These are phyloP conservation scores for Dorcus parallelipipedus DNA, from an alignment of 2,888 invertebrate species.

Conservation along the genomic window DNA sequence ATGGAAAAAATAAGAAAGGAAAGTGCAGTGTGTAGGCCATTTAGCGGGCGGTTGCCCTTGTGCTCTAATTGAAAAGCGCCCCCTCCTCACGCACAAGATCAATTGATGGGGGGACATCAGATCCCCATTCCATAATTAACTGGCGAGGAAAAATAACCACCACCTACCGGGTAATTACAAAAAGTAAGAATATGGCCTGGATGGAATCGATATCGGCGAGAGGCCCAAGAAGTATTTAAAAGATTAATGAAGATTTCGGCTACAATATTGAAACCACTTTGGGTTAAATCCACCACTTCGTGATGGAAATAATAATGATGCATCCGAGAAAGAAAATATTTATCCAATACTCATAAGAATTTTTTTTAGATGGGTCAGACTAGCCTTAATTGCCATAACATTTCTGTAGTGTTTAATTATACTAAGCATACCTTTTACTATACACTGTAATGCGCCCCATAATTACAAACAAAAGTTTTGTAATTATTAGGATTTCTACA, in stretches of 20 bases:
- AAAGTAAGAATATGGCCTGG: slow-evolving; percentile 6
- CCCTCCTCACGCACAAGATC: slow-evolving; percentile 15
- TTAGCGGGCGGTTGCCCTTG: slow-evolving; percentile 16
- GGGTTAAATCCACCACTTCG: neutral
- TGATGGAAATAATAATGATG: neutral
- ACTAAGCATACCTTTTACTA: too few species aligned
- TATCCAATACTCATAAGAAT: too few species aligned
- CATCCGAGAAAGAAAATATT: neutral
- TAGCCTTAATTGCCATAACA: too few species aligned
- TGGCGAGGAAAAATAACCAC: slow-evolving; percentile 13
- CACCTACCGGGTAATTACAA: slow-evolving; percentile 20
- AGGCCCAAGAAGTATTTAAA: slow-evolving; percentile 8
- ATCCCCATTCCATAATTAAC: slow-evolving; percentile 21
- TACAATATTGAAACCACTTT: neutral
- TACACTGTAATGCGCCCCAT: too few species aligned
- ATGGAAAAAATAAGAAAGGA: slow-evolving; percentile 9
- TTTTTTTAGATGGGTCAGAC: too few species aligned
- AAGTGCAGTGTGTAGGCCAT: slow-evolving; percentile 13
- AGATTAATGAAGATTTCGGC: slow-evolving; percentile 13
- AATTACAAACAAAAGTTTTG: too few species aligned
- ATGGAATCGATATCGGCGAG: slow-evolving; percentile 10
- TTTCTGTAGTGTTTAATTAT: too few species aligned
- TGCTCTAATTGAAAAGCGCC: slow-evolving; percentile 22
- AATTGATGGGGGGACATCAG: slow-evolving; percentile 16
- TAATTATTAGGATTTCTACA: too few species aligned